Percentiles rank a stretch among this genome's conserved stretches.
Conservation (phyloP, 2,113 vertebrate species). For the Trochalopteron elliotii region DNA sequence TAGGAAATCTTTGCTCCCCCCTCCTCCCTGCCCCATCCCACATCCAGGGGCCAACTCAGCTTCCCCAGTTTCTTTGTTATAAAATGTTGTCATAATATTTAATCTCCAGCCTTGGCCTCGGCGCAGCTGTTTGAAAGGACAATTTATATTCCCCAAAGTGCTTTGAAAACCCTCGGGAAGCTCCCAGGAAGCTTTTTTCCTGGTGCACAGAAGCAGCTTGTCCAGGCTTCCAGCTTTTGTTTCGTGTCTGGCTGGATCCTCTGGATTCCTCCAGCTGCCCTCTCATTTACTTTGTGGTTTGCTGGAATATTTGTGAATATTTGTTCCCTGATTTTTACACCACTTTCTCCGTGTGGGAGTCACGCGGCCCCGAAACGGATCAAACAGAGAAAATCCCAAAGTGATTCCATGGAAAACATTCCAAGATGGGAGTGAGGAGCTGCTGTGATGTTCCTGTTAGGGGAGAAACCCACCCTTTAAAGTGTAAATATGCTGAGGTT, state of each 20-base stretch:
- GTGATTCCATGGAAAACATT: not conserved
- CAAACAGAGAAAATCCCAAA: not conserved
- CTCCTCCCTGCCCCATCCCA: not conserved
- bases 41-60: not conserved
- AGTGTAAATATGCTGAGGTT: not conserved
- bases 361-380: not conserved
- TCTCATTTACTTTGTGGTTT: not conserved
- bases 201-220: not conserved
- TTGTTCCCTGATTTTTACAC: not conserved
- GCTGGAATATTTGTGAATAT: not conserved
- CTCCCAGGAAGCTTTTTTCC: not conserved
- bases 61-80: not conserved
- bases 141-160: not conserved
- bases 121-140: not conserved
- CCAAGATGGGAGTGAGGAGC: not conserved
- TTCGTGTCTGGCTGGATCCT: not conserved
- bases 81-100: not conserved
- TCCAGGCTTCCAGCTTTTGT: not conserved
- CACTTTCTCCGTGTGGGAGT: not conserved
- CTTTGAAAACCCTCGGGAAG: not conserved
- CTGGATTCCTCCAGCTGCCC: constrained; percentile 7
- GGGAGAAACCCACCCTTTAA: not conserved
- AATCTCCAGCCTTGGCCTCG: not conserved
- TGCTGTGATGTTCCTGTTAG: not conserved
- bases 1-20: not conserved